Conservation (phyloP, 2,797 vertebrate genomes). For the Myotis daubentonii region DNA sequence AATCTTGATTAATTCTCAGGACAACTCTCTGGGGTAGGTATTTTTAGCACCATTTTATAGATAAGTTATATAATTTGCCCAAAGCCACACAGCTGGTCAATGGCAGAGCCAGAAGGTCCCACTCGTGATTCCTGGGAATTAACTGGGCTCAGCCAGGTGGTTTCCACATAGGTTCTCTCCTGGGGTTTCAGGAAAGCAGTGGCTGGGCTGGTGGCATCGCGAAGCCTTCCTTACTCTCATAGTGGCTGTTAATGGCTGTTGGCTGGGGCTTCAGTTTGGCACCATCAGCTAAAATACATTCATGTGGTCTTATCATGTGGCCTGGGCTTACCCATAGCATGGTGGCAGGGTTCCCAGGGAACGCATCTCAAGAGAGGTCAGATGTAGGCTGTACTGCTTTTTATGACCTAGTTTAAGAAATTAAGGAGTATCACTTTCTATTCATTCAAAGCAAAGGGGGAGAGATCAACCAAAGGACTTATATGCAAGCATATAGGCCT, state of each 20-base stretch:
- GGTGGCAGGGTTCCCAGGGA: neutral
- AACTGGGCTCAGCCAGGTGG: neutral
- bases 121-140: neutral
- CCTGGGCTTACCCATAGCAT: neutral
- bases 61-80: conserved; percentile 24
- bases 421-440: neutral
- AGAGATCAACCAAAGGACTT: too few relatives aligned
- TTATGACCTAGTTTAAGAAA: neutral
- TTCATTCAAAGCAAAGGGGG: neutral
- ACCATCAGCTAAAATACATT: neutral
- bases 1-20: conserved; percentile 43
- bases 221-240: neutral
- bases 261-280: neutral
- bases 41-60: conserved; percentile 11
- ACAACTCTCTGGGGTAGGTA: neutral
- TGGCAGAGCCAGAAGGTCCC: neutral
- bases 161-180: neutral
- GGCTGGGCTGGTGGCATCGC: too few relatives aligned
- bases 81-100: neutral
- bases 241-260: neutral
- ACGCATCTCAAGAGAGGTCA: neutral
- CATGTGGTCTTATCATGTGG: neutral
- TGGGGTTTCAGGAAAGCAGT: neutral
- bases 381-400: neutral
- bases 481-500: too few relatives aligned